Conservation (phyloP, 1,140 invertebrate species). For the Caerostris darwini region DNA sequence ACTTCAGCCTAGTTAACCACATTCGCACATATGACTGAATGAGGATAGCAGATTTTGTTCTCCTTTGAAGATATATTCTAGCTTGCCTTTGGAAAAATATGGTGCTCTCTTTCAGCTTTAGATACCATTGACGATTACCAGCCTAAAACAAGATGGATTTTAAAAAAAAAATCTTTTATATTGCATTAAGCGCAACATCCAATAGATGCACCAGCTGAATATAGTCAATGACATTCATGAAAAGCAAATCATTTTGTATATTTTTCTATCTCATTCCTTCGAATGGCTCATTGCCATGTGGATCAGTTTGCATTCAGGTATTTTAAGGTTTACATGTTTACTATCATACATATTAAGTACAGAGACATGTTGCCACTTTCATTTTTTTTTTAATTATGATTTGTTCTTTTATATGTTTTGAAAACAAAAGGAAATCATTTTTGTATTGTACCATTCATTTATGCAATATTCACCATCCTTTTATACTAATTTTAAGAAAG, state of each 20-base stretch:
- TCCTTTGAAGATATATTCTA: slow-evolving; percentile 29
- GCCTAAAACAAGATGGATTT: slow-evolving; percentile 25
- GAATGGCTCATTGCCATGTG: neutral
- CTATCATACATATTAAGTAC: too few species aligned
- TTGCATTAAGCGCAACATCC: neutral
- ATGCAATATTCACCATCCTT: too few species aligned
- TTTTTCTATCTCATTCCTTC: neutral
- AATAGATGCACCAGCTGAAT: neutral
- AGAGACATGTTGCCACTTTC: too few species aligned
- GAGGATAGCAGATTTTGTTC: slow-evolving; percentile 20
- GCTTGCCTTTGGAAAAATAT: slow-evolving; percentile 50
- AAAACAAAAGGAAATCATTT: too few species aligned
- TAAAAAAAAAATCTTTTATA: slow-evolving; percentile 9
- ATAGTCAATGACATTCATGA: neutral
- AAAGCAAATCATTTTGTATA: neutral
- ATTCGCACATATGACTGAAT: slow-evolving; percentile 52
- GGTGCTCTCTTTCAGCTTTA: neutral
- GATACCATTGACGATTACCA: neutral
- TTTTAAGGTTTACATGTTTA: too few species aligned
- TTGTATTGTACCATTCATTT: too few species aligned
- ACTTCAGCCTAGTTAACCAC: neutral
- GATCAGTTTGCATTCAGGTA: neutral
- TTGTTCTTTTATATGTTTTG: too few species aligned
- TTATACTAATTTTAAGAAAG: too few species aligned
- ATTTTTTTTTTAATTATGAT: too few species aligned